Base-by-base conservation (phyloP, 2,888 invertebrate species). In the Globia sparganii region DNA sequence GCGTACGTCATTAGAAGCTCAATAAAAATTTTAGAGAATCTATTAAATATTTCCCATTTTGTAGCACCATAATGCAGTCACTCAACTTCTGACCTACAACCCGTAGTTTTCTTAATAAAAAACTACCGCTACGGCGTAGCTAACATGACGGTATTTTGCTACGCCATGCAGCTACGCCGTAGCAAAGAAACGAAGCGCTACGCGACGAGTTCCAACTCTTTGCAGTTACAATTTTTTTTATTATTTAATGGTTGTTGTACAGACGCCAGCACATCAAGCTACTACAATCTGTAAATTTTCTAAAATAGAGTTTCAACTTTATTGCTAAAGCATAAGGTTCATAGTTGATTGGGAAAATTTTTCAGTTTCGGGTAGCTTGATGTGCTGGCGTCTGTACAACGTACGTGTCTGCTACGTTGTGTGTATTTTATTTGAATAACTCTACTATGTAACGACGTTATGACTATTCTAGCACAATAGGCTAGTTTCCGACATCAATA, bases 81-180 rank as follows among this genome's bases (percentile, higher is more conserved):
- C 2, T 46, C 18, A 28, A 58, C 28, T 28, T 15, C 37, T 6
- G n/a, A 62, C 31, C n/a, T 31, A 62, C 11, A 31, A 21, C 1
- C 5, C 4, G 21, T 31, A 28, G 34, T 46, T 58, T 31, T 2
- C 11, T 40, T 28, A n/a, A 46, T 31, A 62, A 40, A 34, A 67
- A 31, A n/a, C 37, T 25, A 46, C 31, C 2, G 62, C 78, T 80
- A 80, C 78, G 73, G 0, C 80, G 80, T 80, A 78, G 74, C 74
- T 21, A 21, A 34, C 74, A 56, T 73, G 73, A 6, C 21, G 46
- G 21, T 28, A 64, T 72, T 15, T 62, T 53, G 78, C 78, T 78
- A 72, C 77, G 46, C 21, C 62, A 21, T 18, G 77, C 40, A 2
- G 80, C 78, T 78, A 78, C 78, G 80, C 46, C 79, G 77, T 80